phyloP scores from a whole-genome alignment of 2,888 invertebrate genomes.

The Calliphora vomitoria region DNA sequence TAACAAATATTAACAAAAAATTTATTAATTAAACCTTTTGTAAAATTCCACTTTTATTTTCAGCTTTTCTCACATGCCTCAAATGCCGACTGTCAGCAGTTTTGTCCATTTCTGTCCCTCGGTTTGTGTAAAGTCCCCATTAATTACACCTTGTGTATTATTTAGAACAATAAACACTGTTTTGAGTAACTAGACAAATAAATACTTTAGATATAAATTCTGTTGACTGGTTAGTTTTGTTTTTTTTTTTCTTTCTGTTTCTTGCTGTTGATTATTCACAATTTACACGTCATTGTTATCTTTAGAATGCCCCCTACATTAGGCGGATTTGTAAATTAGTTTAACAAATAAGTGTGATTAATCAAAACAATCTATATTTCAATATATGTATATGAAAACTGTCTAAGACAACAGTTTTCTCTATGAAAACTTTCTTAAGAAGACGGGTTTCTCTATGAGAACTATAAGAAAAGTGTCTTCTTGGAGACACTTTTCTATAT shows the following conservation, averaged over 20 bases:
- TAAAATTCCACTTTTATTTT: slow-evolving; percentile 51
- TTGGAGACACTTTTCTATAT: no score
- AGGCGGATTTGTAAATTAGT: not conserved
- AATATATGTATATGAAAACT: no score
- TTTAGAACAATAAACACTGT: slow-evolving; percentile 8
- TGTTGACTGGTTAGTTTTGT: not conserved
- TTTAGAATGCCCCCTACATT: not conserved
- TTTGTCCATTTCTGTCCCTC: slow-evolving; percentile 12
- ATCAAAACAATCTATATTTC: no score
- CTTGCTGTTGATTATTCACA: not conserved
- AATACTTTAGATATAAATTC: not conserved
- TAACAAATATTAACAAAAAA: slow-evolving; percentile 80
- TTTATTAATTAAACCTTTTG: slow-evolving; percentile 81
- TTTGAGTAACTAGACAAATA: slow-evolving; percentile 2
- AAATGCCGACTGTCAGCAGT: slow-evolving; percentile 8
- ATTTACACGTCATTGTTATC: slow-evolving; percentile 22
- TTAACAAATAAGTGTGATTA: no score
- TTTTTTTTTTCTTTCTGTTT: not conserved
- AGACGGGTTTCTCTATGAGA: no score
- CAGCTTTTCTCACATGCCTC: slow-evolving; percentile 4
- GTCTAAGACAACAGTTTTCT: no score
- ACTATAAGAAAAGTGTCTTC: no score
- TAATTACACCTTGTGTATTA: slow-evolving; percentile 41
- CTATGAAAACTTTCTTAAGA: no score
- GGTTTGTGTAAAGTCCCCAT: not conserved